These are phyloP conservation scores for Zaprionus capensis DNA, from an alignment of 1,140 invertebrate genomes.

Conservation along the genomic window DNA sequence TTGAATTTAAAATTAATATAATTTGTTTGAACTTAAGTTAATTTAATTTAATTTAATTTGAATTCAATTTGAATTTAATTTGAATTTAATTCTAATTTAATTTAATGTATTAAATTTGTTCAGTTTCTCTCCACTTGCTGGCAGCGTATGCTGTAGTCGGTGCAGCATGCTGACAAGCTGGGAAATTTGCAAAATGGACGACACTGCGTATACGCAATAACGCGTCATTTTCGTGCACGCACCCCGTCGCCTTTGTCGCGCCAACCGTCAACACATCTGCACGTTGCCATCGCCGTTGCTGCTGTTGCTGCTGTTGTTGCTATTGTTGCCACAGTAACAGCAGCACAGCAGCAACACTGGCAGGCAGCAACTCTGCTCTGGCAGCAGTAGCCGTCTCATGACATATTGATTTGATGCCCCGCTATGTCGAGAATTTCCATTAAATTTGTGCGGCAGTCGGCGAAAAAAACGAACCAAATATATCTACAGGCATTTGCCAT, in stretches of 20 bases:
- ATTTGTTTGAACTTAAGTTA: no score
- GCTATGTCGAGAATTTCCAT: constrained; percentile 82
- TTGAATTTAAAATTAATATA: no score
- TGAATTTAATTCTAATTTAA: no score
- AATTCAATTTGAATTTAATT: no score
- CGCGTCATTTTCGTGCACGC: constrained; percentile 44
- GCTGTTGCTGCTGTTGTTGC: constrained; percentile 2
- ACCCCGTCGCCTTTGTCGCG: constrained; percentile 23
- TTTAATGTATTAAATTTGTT: background rate
- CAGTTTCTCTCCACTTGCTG: background rate
- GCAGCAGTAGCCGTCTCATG: constrained; percentile 61
- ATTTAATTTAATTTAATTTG: no score
- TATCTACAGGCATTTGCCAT: constrained; percentile 76
- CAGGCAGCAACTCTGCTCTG: constrained; percentile 10
- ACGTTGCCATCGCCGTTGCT: constrained; percentile 37
- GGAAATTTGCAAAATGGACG: constrained; percentile 36
- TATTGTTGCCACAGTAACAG: constrained; percentile 27
- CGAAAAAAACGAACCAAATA: constrained; percentile 34
- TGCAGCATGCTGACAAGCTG: constrained; percentile 5
- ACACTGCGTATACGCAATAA: constrained; percentile 76
- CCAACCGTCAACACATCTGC: constrained; percentile 72
- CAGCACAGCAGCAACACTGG: constrained; percentile 34
- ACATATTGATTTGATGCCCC: constrained; percentile 83
- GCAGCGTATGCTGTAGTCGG: constrained; percentile 8
- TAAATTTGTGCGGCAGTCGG: constrained; percentile 65